phyloP scores from a whole-genome alignment of 2,113 vertebrate genomes.

The Microcebus jonahi region DNA sequence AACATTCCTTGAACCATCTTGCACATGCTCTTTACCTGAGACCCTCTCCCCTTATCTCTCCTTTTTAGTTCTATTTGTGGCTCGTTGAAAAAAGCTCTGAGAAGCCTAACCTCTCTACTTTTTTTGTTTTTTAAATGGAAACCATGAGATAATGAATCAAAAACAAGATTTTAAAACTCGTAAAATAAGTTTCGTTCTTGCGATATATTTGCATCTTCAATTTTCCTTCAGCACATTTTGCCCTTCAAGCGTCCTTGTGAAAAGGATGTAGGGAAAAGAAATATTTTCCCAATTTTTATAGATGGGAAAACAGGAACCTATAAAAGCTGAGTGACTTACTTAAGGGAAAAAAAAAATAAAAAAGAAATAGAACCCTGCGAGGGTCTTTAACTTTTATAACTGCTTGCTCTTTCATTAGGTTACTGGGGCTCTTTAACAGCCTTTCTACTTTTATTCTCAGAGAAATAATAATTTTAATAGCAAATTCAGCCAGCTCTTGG shows the following conservation, averaged over 20 bases:
- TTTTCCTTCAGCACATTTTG: background rate
- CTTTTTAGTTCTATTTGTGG: background rate
- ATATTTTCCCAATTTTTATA: constrained; percentile 10
- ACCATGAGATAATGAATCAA: background rate
- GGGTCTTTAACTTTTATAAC: background rate
- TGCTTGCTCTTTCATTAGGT: constrained; percentile 34
- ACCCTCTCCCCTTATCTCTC: background rate
- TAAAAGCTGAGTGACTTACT: constrained; percentile 5
- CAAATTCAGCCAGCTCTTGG: constrained; percentile 7
- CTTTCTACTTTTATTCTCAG: constrained; percentile 25
- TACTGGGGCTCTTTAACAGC: background rate
- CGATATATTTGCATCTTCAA: background rate
- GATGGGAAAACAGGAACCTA: constrained; percentile 1
- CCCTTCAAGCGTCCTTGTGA: background rate
- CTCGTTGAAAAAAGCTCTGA: background rate
- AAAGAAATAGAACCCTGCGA: background rate
- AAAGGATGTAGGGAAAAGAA: background rate
- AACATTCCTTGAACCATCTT: background rate
- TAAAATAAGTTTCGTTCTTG: background rate
- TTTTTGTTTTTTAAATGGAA: background rate
- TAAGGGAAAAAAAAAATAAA: background rate
- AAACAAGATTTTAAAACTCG: background rate
- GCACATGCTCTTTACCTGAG: background rate
- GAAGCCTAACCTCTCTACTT: background rate
- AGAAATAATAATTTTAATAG: constrained; percentile 51